A percentile compares a stretch with the other conserved stretches of the same genome.
phyloP scores from a whole-genome alignment of 2,113 vertebrate genomes.

The Lagopus leucura region DNA sequence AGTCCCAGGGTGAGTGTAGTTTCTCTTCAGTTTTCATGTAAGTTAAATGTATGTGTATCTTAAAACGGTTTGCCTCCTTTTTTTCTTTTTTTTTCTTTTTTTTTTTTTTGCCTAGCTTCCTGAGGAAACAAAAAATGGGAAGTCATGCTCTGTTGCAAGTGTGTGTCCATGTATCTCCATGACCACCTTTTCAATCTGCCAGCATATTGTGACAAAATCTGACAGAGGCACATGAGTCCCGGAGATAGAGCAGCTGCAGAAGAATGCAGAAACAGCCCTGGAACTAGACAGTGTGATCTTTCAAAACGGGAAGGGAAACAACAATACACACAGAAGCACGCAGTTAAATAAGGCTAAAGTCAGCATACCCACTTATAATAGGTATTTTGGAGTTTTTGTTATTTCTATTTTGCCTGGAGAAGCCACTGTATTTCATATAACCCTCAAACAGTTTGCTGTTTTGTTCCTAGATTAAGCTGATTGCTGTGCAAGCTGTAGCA shows the following conservation, averaged over 20 bases:
- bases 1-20: neutral
- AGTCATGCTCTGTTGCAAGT: neutral
- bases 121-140: neutral
- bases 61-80: neutral
- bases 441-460: neutral
- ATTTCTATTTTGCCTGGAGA: neutral
- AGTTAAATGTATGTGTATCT: neutral
- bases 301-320: neutral
- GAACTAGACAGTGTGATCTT: neutral
- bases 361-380: neutral
- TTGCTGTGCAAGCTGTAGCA: neutral
- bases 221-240: accelerated
- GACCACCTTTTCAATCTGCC: neutral
- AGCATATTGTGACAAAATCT: neutral
- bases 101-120: neutral
- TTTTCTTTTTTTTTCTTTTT: neutral
- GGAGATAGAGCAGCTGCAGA: neutral
- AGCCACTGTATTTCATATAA: neutral
- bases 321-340: accelerated
- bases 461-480: neutral
- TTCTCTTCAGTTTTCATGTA: neutral
- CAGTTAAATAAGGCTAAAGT: neutral
- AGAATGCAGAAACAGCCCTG: neutral
- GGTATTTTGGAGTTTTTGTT: neutral
- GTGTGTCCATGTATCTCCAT: accelerated